Conservation (phyloP, 2,888 invertebrate species). For the Amphipyra tragopoginis region DNA sequence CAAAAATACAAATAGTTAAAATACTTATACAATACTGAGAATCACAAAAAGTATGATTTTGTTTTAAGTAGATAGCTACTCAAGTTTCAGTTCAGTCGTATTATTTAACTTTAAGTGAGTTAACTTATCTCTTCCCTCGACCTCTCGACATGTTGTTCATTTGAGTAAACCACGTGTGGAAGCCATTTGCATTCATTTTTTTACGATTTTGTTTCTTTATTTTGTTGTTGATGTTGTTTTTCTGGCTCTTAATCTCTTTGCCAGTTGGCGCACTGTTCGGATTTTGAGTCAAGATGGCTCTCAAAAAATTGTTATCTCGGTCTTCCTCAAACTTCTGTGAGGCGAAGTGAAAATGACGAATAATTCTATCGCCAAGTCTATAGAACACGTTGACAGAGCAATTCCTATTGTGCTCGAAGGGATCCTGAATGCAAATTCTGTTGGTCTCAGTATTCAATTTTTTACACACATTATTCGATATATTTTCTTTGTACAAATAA, state of each 20-base stretch:
- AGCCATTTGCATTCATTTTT: conserved; percentile 4
- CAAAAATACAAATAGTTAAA: background rate
- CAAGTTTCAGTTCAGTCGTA: background rate
- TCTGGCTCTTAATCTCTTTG: background rate
- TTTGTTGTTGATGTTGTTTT: conserved; percentile 36
- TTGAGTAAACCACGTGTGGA: background rate
- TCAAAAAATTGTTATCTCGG: conserved; percentile 53
- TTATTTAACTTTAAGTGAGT: background rate
- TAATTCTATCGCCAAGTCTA: conserved; percentile 56
- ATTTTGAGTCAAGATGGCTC: conserved; percentile 51
- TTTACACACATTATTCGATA: conserved; percentile 56
- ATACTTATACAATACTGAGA: conserved; percentile 3
- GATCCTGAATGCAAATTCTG: conserved; percentile 91
- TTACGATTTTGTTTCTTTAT: conserved; percentile 39
- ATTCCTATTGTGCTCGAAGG: conserved; percentile 90
- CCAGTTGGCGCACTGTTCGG: conserved; percentile 9
- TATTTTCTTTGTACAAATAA: conserved; percentile 75
- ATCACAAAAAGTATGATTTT: background rate
- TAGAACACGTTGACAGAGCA: conserved; percentile 70
- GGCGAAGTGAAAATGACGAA: conserved; percentile 58
- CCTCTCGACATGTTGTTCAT: background rate
- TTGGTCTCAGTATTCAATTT: conserved; percentile 70
- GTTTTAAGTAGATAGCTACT: background rate
- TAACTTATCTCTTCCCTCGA: conserved; percentile 1
- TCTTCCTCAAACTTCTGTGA: conserved; percentile 59